phyloP scores from a whole-genome alignment of 2,797 vertebrate genomes.

The Zonotrichia albicollis region DNA sequence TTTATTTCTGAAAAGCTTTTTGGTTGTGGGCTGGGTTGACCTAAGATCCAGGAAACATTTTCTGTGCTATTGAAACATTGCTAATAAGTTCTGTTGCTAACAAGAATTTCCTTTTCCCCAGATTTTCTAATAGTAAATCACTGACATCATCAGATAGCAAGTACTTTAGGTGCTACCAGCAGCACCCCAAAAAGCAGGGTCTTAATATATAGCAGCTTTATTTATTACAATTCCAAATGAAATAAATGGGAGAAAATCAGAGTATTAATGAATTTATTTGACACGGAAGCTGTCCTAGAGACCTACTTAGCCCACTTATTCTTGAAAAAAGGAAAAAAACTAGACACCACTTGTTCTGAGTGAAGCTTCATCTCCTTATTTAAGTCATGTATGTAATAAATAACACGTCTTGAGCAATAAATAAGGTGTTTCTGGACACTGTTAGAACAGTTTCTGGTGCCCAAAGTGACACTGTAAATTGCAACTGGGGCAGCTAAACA shows the following conservation, averaged over 20 bases:
- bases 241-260: background rate
- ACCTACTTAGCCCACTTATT: background rate
- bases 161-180: background rate
- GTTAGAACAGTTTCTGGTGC: background rate
- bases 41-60: background rate
- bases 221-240: background rate
- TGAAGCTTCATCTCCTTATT: background rate
- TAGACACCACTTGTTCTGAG: background rate
- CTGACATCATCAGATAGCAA: background rate
- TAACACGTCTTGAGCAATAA: background rate
- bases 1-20: background rate
- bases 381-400: background rate
- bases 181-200: background rate
- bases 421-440: background rate
- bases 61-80: background rate
- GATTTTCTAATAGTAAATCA: background rate
- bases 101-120: background rate
- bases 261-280: background rate
- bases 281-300: background rate
- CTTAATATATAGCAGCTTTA: background rate
- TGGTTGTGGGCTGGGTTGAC: background rate
- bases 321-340: background rate
- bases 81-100: background rate
- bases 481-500: slow-evolving; percentile 6
- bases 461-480: background rate